Conservation (phyloP, 1,140 invertebrate genomes). For the Drosophila mojavensis region DNA sequence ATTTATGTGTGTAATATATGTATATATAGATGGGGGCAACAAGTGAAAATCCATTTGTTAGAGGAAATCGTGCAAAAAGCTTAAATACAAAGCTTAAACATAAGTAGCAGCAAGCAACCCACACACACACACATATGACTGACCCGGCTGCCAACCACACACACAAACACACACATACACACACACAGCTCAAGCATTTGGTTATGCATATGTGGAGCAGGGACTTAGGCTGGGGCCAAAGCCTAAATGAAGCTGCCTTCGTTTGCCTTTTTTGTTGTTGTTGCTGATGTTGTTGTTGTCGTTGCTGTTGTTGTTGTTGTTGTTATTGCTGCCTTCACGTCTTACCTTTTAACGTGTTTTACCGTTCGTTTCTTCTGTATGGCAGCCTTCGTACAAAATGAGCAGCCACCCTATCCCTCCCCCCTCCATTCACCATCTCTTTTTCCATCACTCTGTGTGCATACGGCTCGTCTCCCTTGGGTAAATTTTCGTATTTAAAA, state of each 20-base stretch:
- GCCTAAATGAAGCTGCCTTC: conserved; percentile 74
- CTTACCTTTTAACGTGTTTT: conserved; percentile 80
- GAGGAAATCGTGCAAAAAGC: conserved; percentile 81
- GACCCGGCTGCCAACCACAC: conserved; percentile 43
- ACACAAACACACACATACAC: conserved; percentile 19
- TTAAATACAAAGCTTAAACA: conserved; percentile 82
- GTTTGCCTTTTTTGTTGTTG: conserved; percentile 54
- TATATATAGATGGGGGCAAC: conserved; percentile 61
- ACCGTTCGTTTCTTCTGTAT: conserved; percentile 76
- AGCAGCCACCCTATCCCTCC: conserved; percentile 47
- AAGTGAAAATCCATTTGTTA: conserved; percentile 82
- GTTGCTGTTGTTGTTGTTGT: conserved; percentile 10
- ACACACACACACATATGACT: conserved; percentile 24
- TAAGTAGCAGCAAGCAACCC: conserved; percentile 69
- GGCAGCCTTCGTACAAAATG: conserved; percentile 70
- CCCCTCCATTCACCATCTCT: too few relatives aligned
- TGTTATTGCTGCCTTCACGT: conserved; percentile 61
- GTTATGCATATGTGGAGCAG: conserved; percentile 70
- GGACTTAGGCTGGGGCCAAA: conserved; percentile 64
- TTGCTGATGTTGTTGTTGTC: conserved; percentile 19
- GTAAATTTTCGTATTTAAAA: conserved; percentile 80
- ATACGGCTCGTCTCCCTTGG: conserved; percentile 67
- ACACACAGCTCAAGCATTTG: conserved; percentile 10
- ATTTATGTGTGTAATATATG: conserved; percentile 17
- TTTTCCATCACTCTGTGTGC: conserved; percentile 12